These are phyloP conservation scores for Crocodylus rhombifer DNA, from an alignment of 2,797 vertebrate genomes.

Conservation along the genomic window DNA sequence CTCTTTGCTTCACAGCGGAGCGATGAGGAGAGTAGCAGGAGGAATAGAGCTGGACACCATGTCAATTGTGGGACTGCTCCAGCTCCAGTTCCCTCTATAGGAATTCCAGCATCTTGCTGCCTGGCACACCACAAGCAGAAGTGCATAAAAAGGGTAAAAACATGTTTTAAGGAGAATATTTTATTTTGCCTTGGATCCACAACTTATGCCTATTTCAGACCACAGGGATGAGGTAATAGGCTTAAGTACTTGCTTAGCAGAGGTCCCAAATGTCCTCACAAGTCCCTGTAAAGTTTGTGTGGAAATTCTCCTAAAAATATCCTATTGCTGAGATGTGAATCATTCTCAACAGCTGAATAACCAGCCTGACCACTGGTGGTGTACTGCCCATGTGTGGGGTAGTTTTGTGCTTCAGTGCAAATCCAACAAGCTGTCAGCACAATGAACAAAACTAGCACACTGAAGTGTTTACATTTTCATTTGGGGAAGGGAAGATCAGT, in stretches of 20 bases:
- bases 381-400: neutral
- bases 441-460: neutral
- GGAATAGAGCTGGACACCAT: neutral
- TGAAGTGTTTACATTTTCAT: conserved; percentile 43
- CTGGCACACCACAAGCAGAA: neutral
- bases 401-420: conserved; percentile 21
- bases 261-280: neutral
- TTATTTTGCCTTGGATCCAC: neutral
- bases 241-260: neutral
- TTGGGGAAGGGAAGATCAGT: neutral
- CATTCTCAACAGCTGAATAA: conserved; percentile 13
- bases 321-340: neutral
- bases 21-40: neutral
- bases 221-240: neutral
- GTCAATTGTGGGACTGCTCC: neutral
- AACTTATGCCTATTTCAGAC: neutral
- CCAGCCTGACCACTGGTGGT: neutral
- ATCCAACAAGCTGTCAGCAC: conserved; percentile 8
- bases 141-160: neutral
- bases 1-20: neutral
- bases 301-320: neutral
- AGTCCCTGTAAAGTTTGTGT: neutral
- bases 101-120: neutral
- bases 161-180: neutral
- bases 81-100: too few species aligned